Evolutionary conservation across 2,888 invertebrate species (phyloP).

Genomic region (Metopia argyrocephala): DNA sequence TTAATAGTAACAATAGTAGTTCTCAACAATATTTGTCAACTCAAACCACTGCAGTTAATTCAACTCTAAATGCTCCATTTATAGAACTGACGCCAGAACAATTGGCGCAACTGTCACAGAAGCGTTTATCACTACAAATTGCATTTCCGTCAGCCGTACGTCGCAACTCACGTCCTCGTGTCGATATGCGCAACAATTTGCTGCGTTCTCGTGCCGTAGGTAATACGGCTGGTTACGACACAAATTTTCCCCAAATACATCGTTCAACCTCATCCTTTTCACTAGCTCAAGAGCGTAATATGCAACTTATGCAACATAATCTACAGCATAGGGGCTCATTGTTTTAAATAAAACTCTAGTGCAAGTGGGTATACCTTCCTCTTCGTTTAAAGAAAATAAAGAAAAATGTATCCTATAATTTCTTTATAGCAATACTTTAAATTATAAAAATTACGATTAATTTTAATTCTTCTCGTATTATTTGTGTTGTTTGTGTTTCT

Average conservation of each 20-base stretch:
- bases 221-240: slow-evolving; percentile 46
- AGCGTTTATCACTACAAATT: slow-evolving; percentile 77
- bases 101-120: slow-evolving; percentile 75
- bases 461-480: slow-evolving; percentile 4
- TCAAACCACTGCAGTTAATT: neutral
- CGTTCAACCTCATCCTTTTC: slow-evolving; percentile 73
- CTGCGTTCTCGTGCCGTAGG: slow-evolving; percentile 72
- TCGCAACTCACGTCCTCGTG: slow-evolving; percentile 70
- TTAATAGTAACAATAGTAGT: neutral
- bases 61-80: slow-evolving; percentile 66
- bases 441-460: no score
- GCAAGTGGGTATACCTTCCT: no score
- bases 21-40: slow-evolving; percentile 41
- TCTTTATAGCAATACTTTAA: neutral
- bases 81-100: slow-evolving; percentile 77
- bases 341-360: slow-evolving; percentile 61
- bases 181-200: slow-evolving; percentile 73
- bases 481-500: slow-evolving; percentile 27
- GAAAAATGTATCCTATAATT: slow-evolving; percentile 3
- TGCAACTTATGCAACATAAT: slow-evolving; percentile 69
- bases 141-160: slow-evolving; percentile 73
- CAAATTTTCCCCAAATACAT: slow-evolving; percentile 71
- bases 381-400: neutral
- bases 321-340: slow-evolving; percentile 75
- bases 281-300: slow-evolving; percentile 68